phyloP scores from a whole-genome alignment of 2,797 vertebrate species.

The Acanthurus tractus region DNA sequence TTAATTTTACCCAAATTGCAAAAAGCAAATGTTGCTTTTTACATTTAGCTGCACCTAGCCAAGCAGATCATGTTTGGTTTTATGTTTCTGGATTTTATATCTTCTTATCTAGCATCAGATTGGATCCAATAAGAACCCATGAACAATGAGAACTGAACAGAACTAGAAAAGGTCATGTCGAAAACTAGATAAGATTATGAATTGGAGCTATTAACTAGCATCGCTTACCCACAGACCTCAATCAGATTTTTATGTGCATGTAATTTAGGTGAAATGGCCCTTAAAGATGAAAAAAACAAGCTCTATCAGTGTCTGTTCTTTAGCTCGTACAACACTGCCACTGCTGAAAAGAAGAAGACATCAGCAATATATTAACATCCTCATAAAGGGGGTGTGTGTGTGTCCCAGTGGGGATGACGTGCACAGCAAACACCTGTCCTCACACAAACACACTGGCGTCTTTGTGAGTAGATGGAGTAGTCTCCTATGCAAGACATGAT shows the following conservation, averaged over 20 bases:
- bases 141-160: neutral
- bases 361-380: constrained; percentile 23
- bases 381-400: neutral
- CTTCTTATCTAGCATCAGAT: too few relatives aligned
- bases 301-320: neutral
- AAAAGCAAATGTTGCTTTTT: neutral
- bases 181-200: too few relatives aligned
- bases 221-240: neutral
- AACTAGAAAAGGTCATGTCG: neutral
- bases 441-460: constrained; percentile 34
- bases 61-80: neutral
- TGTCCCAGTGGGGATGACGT: constrained; percentile 15
- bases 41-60: neutral
- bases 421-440: constrained; percentile 55
- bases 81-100: neutral
- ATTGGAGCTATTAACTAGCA: neutral
- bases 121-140: neutral
- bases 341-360: constrained; percentile 15
- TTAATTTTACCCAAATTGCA: neutral
- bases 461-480: constrained; percentile 25
- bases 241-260: neutral
- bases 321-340: neutral
- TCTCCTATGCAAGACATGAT: constrained; percentile 17
- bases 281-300: neutral
- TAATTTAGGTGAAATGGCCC: neutral